These are phyloP conservation scores for Urophycis tenuis DNA, from an alignment of 2,797 vertebrate species.

Conservation along the genomic window DNA sequence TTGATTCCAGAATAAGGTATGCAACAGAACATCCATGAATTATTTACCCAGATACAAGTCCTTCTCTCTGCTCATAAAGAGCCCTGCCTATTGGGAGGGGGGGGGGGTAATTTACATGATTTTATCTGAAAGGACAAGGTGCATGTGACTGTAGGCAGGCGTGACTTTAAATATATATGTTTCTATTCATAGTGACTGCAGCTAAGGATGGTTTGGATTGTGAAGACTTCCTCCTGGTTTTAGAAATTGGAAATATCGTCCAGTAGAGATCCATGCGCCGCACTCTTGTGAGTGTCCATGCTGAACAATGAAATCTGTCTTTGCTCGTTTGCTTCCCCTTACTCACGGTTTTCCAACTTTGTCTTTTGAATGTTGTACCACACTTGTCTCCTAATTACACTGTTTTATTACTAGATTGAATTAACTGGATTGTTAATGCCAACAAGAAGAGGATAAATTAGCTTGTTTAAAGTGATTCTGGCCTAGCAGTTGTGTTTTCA, in stretches of 20 bases:
- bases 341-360: not conserved
- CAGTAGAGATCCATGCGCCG: not conserved
- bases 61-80: not conserved
- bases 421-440: not conserved
- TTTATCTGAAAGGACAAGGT: not conserved
- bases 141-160: slow-evolving; percentile 16
- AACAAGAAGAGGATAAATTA: not conserved
- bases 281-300: not conserved
- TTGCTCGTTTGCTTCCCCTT: not conserved
- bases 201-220: not conserved
- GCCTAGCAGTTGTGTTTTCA: not conserved
- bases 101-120: not conserved
- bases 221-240: not conserved
- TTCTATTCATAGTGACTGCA: not conserved
- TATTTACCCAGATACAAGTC: slow-evolving; percentile 28
- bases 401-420: not conserved
- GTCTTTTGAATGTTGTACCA: not conserved
- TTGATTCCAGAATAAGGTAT: slow-evolving; percentile 35
- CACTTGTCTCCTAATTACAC: not conserved
- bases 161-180: not conserved
- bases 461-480: not conserved
- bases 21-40: slow-evolving; percentile 29
- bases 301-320: not conserved
- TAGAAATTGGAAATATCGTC: not conserved
- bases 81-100: not conserved